Conservation (phyloP, 2,113 vertebrate genomes). For the Lepus timidus region DNA sequence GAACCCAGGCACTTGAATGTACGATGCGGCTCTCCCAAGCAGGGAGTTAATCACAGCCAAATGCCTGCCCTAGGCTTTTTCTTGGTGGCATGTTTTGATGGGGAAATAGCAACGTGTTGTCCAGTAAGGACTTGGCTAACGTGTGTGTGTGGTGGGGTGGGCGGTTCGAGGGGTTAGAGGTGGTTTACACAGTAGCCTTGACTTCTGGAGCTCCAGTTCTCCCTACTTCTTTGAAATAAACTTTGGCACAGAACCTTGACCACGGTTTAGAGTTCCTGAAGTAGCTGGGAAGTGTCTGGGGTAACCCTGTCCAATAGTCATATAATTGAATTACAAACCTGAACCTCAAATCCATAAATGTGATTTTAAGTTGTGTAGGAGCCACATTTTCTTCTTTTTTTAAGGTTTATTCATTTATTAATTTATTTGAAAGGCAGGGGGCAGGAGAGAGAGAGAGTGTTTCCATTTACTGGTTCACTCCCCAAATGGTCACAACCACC, state of each 20-base stretch:
- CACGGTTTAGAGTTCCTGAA: neutral
- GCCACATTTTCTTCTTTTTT: neutral
- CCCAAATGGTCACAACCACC: no score
- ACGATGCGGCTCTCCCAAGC: no score
- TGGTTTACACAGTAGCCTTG: neutral
- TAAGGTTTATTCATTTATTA: no score
- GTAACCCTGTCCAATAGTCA: neutral
- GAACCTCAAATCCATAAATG: neutral
- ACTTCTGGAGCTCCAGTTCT: neutral
- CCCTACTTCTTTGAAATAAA: neutral
- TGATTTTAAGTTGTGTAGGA: conserved; percentile 29
- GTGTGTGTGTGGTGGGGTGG: no score
- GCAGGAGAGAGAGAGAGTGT: no score
- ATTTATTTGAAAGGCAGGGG: no score
- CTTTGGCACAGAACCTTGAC: neutral
- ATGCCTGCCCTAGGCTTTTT: neutral
- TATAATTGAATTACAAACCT: neutral
- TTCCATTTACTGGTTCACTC: no score
- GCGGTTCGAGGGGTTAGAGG: neutral
- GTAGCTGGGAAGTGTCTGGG: neutral
- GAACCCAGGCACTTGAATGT: no score
- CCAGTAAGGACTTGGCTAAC: neutral
- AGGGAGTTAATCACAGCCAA: no score
- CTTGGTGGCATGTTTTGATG: neutral
- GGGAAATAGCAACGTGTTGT: neutral